Evolutionary conservation across 2,797 vertebrate genomes (phyloP), one percentile per base, ranked within the genome.

Genomic region (Centropyge bicolor): DNA sequence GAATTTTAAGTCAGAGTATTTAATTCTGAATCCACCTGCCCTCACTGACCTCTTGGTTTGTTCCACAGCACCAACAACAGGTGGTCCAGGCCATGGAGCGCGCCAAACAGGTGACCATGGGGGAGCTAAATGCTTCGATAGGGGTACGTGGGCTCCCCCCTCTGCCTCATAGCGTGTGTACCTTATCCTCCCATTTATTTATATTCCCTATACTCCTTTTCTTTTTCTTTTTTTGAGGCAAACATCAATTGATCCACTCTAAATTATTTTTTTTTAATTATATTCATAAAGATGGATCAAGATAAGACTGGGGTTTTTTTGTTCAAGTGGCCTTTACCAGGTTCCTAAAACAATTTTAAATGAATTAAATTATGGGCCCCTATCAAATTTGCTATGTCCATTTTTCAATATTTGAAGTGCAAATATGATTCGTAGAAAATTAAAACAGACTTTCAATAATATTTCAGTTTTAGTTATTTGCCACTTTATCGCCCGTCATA

Each of bases 51-150:
- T 83, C n/a, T 89, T 81, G 75, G 52, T 91, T 88, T 91, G 27
- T 76, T 90, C 84, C 76, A 17, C 95, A 98, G 97, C 97, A 98
- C 87, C 97, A 98, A 91, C 97, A 98, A 93, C 97, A 98, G 88
- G 97, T 98, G 92, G 96, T 98, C 92, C 97, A 98, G 95, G 97
- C 97, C 22, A 97, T 98, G 95, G 97, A 98, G 65, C 95, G 97
- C 88, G 97, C 97, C 91, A 98, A 98, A 96, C 97, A 98, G 95
- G 97, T 98, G 96, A 98, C 97, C 95, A 97, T 98, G 97, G 96
- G 96, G 93, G 97, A 98, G 95, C 96, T 98, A 96, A 98, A 98
- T 94, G 96, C 96, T 86, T 96, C 96, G 36, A 97, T 98, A 90
- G 97, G 97, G 96, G 97, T 98, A 97, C 91, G 97, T 96, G 95